Evolutionary conservation across 2,888 invertebrate species (phyloP), one percentile per base, ranked within the genome.

Genomic region (Maniola hyperantus): DNA sequence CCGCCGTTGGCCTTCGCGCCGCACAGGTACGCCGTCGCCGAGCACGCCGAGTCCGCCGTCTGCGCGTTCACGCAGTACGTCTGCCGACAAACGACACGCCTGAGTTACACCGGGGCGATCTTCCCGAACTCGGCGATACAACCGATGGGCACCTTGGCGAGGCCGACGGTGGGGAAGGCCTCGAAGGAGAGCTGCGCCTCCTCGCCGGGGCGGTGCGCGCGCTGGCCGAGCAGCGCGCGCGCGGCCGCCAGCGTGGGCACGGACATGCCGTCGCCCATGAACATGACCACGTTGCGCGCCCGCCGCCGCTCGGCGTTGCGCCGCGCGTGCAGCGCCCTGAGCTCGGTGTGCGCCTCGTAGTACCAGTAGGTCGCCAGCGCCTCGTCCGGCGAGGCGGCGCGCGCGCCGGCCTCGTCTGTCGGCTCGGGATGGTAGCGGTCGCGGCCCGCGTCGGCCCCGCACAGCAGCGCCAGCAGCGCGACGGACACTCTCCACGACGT

Each of bases 181-280:
- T 96, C 96, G 80, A 95, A 95, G 59, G 87, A 85, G 7, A 96
- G 87, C 39, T 86, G 77, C 2, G 89, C 83, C 68, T 95, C 94
- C 80, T 96, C 96, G 0, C 95, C 95, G 0, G 91, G 74, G 36
- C 76, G 76, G 0, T 87, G 87, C 2, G 82, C 80, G 13, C 92
- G 84, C 81, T 96, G 96, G 0, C 95, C 95, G 58, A 93, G 91
- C 73, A 94, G 93, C 44, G 94, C 93, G 73, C 96, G 91, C 34
- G 95, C 93, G 0, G 95, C 95, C 6, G 95, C 93, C 61, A 95
- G 83, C 5, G 96, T 96, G 2, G 95, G 91, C 61, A 96, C 84
- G 18, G 95, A 95, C 96, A 96, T 95, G 51, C 96, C 96, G 81
- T 96, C 96, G 7, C 96, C 96, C 67, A 96, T 82, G 82, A 96